Percentiles rank a stretch among this genome's conserved stretches.
phyloP scores from a whole-genome alignment of 2,113 vertebrate species.

The Thalassoma bifasciatum region DNA sequence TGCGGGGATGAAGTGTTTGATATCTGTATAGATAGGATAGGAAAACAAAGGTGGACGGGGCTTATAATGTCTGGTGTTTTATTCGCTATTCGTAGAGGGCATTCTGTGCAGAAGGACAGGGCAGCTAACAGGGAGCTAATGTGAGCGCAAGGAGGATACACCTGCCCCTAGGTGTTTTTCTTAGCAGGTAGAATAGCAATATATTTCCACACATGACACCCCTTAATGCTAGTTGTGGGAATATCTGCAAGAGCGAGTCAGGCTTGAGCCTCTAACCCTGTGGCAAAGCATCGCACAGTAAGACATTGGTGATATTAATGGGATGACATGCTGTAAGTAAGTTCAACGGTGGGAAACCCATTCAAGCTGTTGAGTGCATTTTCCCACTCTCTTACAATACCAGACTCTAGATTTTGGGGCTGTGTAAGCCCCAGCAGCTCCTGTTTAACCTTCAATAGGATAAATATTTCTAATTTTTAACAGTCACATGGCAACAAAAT shows the following conservation, averaged over 20 bases:
- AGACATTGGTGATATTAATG: conserved; percentile 58
- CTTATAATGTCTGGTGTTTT: conserved; percentile 46
- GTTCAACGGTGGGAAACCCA: conserved; percentile 51
- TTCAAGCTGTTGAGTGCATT: conserved; percentile 31
- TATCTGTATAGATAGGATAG: conserved; percentile 71
- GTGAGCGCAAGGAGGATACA: conserved; percentile 70
- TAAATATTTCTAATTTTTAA: background rate
- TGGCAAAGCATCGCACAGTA: conserved; percentile 56
- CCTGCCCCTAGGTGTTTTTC: conserved; percentile 69
- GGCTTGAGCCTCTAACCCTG: conserved; percentile 53
- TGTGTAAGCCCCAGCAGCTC: conserved; percentile 21
- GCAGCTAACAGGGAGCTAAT: conserved; percentile 67
- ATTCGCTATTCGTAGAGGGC: conserved; percentile 72
- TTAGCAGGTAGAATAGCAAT: conserved; percentile 58
- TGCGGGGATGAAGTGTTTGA: conserved; percentile 71
- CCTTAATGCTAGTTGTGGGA: conserved; percentile 60
- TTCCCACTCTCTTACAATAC: conserved; percentile 19
- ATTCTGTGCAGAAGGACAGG: conserved; percentile 66
- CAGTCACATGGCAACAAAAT: conserved; percentile 57
- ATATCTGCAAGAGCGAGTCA: conserved; percentile 54
- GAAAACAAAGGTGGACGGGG: conserved; percentile 56
- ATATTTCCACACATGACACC: conserved; percentile 66
- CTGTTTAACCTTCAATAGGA: conserved; percentile 51
- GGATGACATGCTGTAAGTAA: conserved; percentile 60
- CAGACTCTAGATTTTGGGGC: conserved; percentile 19